Conservation (phyloP, 64 coral and sea anemone genomes). For the Actinia equina region DNA sequence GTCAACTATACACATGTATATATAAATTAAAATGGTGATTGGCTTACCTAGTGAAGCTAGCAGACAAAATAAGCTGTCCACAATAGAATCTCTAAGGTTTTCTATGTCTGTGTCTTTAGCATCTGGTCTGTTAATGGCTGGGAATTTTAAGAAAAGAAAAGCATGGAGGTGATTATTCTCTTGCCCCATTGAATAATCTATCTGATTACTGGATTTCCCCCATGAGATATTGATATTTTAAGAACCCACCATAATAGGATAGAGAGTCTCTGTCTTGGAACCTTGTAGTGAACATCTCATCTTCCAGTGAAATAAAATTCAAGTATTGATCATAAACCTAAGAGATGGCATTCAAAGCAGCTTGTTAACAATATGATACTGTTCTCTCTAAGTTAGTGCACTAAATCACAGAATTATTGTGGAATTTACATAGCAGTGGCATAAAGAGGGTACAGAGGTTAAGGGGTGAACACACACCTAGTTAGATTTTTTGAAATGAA, state of each 20-base stretch:
- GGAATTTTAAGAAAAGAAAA: neutral
- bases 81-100: constrained; percentile 81
- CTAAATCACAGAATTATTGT: no score
- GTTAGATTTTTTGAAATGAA: no score
- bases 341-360: neutral
- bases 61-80: constrained; percentile 96
- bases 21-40: neutral
- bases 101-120: constrained; percentile 99
- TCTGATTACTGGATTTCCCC: no score
- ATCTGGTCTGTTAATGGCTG: constrained; percentile 94
- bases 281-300: constrained; percentile 99
- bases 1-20: neutral
- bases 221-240: neutral
- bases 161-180: no score
- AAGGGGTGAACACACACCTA: no score
- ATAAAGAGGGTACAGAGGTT: no score
- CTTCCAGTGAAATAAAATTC: constrained; percentile 99
- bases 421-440: no score
- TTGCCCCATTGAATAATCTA: no score
- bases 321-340: constrained; percentile 99
- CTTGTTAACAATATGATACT: neutral
- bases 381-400: no score
- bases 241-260: constrained; percentile 88
- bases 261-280: constrained; percentile 96
- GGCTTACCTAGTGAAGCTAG: constrained; percentile 90